Evolutionary conservation across 2,888 invertebrate species (phyloP).

Genomic region (Carterocephalus palaemon): DNA sequence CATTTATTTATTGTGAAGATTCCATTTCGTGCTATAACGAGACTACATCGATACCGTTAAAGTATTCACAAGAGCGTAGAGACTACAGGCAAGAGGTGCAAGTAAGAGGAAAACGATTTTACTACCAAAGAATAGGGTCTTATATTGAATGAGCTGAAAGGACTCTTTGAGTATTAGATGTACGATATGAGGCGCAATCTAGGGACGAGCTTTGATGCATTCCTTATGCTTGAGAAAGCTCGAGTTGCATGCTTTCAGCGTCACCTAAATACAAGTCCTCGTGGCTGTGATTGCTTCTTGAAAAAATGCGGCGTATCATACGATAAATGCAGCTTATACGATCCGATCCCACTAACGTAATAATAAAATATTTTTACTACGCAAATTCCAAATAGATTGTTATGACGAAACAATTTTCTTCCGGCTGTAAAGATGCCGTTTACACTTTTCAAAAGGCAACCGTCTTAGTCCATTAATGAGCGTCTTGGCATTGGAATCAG

Average conservation of each 20-base stretch:
- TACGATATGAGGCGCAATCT: conserved; percentile 23
- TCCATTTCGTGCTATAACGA: conserved; percentile 22
- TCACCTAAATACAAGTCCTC: conserved; percentile 12
- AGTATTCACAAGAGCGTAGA: conserved; percentile 18
- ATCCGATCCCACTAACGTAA: no score
- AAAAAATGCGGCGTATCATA: conserved; percentile 3
- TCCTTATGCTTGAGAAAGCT: conserved; percentile 24
- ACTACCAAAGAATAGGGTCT: not conserved
- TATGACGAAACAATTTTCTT: no score
- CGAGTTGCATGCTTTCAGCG: conserved; percentile 16
- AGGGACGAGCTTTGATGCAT: conserved; percentile 25
- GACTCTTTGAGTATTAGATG: conserved; percentile 13
- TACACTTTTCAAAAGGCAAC: no score
- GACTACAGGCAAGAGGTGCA: not conserved
- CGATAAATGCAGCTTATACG: conserved; percentile 3
- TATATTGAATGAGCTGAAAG: not conserved
- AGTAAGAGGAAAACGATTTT: conserved; percentile 5
- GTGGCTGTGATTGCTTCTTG: conserved; percentile 16
- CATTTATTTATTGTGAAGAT: conserved; percentile 25
- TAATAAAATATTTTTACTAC: no score
- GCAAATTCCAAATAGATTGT: no score
- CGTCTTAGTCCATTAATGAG: no score
- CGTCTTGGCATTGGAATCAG: no score
- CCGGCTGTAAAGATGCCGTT: no score
- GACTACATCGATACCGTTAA: conserved; percentile 24